Conservation (phyloP, 2,888 invertebrate genomes). For the Idaea dimidiata region DNA sequence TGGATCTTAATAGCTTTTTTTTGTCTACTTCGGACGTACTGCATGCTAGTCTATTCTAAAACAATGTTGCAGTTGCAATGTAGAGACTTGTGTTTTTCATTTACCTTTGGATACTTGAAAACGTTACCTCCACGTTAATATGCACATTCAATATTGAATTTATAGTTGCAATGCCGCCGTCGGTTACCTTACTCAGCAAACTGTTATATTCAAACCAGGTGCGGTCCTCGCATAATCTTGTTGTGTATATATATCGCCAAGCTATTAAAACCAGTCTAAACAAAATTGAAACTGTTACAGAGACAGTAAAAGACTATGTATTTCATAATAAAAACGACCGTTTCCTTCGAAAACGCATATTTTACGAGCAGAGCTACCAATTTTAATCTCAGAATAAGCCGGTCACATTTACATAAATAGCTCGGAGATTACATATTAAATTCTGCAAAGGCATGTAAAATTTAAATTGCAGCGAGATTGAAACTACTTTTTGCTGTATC, state of each 20-base stretch:
- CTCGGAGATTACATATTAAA: not conserved
- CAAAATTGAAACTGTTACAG: not conserved
- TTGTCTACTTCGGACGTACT: no score
- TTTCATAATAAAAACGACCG: not conserved
- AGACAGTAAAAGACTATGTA: not conserved
- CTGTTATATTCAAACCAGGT: not conserved
- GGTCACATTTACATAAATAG: not conserved
- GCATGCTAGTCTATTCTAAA: no score
- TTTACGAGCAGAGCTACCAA: not conserved
- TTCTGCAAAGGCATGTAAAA: conserved; percentile 7
- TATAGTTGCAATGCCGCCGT: not conserved
- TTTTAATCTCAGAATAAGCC: not conserved
- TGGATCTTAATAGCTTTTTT: no score
- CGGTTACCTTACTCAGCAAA: not conserved
- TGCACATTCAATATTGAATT: not conserved
- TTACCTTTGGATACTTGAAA: not conserved
- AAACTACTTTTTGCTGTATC: conserved; percentile 32
- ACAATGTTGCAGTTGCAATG: no score
- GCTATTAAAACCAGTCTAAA: not conserved
- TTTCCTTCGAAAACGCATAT: not conserved
- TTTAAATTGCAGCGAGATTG: conserved; percentile 26
- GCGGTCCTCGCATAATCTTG: not conserved
- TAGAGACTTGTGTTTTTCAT: not conserved
- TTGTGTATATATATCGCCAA: not conserved
- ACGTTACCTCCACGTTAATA: not conserved